Percentiles rank a stretch among this genome's conserved stretches.
Conservation (phyloP, 2,888 invertebrate genomes). For the Dynastes hyllus region DNA sequence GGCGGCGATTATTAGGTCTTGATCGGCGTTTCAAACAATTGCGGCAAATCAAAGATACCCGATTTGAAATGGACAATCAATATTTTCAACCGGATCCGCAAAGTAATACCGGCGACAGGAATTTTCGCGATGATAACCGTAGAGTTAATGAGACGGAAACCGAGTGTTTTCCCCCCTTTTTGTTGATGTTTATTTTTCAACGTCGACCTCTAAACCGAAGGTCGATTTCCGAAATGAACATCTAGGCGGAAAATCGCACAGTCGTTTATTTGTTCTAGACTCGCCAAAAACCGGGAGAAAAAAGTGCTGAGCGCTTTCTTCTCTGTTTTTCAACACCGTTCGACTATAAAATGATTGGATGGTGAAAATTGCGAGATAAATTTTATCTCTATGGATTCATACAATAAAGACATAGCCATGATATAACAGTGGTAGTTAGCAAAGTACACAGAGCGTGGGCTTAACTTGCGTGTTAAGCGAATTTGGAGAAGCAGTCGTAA, state of each 20-base stretch:
- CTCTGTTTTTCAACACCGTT: background rate
- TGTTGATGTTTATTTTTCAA: constrained; percentile 12
- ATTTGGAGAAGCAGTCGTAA: too few relatives aligned
- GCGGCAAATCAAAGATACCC: background rate
- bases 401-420: too few relatives aligned
- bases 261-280: background rate
- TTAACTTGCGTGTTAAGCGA: too few relatives aligned
- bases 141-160: constrained; percentile 2
- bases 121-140: background rate
- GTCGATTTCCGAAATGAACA: constrained; percentile 17
- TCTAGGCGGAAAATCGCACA: background rate
- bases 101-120: background rate
- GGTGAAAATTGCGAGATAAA: background rate
- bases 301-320: background rate
- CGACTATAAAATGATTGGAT: background rate
- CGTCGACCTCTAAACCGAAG: background rate
- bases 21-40: background rate
- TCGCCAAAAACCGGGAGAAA: background rate
- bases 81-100: background rate
- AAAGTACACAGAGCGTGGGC: too few relatives aligned
- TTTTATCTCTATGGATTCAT: too few relatives aligned
- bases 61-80: background rate
- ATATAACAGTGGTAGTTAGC: too few relatives aligned
- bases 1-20: too few relatives aligned
- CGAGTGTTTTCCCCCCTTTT: background rate